Evolutionary conservation across 1,140 invertebrate genomes (phyloP).

Genomic region (Drosophila murphyi): DNA sequence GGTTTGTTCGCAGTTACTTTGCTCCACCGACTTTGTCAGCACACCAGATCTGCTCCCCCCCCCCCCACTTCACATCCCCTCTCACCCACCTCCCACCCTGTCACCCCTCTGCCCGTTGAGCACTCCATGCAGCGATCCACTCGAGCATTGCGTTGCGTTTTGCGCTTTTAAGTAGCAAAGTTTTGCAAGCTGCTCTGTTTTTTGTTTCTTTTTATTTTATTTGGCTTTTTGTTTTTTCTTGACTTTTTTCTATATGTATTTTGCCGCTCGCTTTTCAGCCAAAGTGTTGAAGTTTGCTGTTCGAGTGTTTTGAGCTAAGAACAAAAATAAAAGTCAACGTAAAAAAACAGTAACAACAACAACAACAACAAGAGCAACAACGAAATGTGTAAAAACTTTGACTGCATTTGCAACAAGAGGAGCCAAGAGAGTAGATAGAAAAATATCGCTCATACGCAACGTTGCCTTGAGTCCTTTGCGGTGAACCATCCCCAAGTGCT

Average conservation of each 20-base stretch:
- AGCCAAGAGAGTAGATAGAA: neutral
- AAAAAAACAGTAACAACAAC: constrained; percentile 12
- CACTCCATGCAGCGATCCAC: constrained; percentile 42
- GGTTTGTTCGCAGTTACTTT: constrained; percentile 83
- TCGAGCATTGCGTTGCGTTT: constrained; percentile 80
- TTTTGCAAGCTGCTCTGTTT: constrained; percentile 54
- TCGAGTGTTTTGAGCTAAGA: constrained; percentile 54
- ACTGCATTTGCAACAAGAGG: constrained; percentile 52
- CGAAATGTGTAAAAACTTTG: constrained; percentile 65
- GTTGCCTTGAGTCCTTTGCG: constrained; percentile 1
- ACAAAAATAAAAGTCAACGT: constrained; percentile 10
- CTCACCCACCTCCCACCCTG: neutral
- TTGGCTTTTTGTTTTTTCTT: neutral
- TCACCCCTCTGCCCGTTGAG: neutral
- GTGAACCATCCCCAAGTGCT: constrained; percentile 38
- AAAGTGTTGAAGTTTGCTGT: constrained; percentile 79
- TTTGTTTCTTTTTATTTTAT: neutral
- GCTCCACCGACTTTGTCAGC: constrained; percentile 44
- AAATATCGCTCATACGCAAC: constrained; percentile 59
- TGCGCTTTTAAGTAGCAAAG: constrained; percentile 82
- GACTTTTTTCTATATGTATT: constrained; percentile 40
- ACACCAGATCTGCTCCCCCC: neutral
- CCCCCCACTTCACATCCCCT: neutral
- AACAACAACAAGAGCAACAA: neutral
- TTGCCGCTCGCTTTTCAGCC: constrained; percentile 62